Conservation (phyloP, 2,797 vertebrate genomes). For the Phalanger gymnotis region DNA sequence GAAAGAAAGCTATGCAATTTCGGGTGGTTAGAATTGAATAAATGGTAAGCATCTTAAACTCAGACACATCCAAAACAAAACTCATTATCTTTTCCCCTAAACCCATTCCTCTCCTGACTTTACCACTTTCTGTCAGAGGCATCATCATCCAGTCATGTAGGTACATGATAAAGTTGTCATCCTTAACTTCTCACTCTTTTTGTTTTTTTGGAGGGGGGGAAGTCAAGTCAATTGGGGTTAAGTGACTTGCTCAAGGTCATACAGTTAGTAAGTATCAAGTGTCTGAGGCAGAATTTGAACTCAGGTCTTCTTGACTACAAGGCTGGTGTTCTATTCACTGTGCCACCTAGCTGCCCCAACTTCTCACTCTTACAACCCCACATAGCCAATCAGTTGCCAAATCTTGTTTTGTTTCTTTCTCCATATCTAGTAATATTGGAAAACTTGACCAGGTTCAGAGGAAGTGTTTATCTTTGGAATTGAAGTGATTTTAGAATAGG, state of each 20-base stretch:
- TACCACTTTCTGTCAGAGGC: not conserved
- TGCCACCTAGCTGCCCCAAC: not conserved
- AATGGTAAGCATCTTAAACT: not conserved
- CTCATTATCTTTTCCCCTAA: not conserved
- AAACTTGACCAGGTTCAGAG: not conserved
- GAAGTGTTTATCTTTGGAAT: not conserved
- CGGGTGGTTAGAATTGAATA: slow-evolving; percentile 62
- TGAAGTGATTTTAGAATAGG: not conserved
- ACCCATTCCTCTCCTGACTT: not conserved
- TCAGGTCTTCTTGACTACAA: no score
- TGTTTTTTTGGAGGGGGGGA: no score
- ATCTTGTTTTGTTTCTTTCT: not conserved
- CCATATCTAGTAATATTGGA: not conserved
- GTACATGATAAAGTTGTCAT: not conserved
- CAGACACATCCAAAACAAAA: not conserved
- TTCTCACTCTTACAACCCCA: not conserved
- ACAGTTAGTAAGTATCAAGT: no score
- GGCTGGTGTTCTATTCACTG: no score
- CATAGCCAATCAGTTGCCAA: not conserved
- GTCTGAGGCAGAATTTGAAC: no score
- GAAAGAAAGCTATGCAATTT: slow-evolving; percentile 61
- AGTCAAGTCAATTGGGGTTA: no score
- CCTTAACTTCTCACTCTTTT: not conserved
- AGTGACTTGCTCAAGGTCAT: no score
- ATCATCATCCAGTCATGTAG: not conserved